Conservation (phyloP, 2,113 vertebrate species). For the Python bivittatus region DNA sequence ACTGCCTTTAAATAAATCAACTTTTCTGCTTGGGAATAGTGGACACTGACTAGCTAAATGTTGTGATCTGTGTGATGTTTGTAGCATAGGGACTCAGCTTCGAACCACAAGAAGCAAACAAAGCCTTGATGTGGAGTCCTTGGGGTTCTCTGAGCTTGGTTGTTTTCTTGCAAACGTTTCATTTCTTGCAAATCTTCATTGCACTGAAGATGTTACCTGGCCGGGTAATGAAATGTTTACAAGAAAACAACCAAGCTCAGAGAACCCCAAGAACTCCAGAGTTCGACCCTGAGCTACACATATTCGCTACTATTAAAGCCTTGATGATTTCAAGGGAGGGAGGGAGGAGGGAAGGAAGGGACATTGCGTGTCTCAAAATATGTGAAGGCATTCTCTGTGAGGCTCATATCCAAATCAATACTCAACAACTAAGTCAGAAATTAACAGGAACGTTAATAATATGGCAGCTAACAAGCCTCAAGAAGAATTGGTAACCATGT, state of each 20-base stretch:
- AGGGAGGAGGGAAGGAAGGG: background rate
- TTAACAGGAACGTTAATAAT: background rate
- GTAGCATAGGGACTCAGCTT: background rate
- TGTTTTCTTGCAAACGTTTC: too few species aligned
- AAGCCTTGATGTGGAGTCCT: constrained; percentile 37
- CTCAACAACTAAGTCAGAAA: background rate
- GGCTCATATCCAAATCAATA: background rate
- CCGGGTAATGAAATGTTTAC: too few species aligned
- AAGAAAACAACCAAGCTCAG: too few species aligned
- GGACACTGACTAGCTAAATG: background rate
- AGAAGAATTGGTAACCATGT: background rate
- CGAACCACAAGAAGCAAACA: constrained; percentile 36
- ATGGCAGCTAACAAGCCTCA: background rate
- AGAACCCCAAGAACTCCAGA: too few species aligned
- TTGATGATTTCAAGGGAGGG: constrained; percentile 33
- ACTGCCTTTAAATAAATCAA: background rate
- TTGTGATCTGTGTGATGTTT: background rate
- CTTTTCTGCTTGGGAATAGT: background rate
- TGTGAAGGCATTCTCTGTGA: background rate
- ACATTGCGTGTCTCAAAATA: background rate
- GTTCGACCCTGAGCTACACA: too few species aligned
- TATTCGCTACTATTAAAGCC: too few species aligned
- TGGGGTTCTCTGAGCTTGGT: too few species aligned
- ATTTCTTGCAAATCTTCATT: too few species aligned
- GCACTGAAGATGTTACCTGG: too few species aligned